Base-by-base conservation (phyloP, 2,113 vertebrate genomes). In the Thermophis baileyi region DNA sequence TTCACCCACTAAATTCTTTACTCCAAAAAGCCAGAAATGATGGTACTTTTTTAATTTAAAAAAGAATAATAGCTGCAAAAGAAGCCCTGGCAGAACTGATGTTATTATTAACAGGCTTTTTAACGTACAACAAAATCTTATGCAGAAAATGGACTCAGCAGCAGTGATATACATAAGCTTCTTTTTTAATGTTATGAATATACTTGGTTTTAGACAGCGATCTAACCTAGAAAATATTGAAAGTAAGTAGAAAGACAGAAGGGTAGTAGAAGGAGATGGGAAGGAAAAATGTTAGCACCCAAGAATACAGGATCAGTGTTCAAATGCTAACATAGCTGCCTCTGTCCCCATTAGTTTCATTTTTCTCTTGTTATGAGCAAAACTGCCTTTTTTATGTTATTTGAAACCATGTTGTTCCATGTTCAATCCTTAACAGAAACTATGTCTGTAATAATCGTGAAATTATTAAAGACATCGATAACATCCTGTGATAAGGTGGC, bases 1-100 rank as follows among this genome's bases (percentile, higher is more conserved):
- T 46, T 60, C 18, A 57, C 40, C 90, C 46, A 11, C 20, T 87
- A 87, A 86, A 49, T 22, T 40, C 3, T 30, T 50, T 40, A 47
- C 60, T 85, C 22, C 54, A 63, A 46, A 91, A n/a, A 6, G n/a
- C 91, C 44, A 87, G 20, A 46, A 91, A 87, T 87, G 20, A 22
- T 22, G 11, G 25, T 22, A 87, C 27, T 87, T 87, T 87, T 81
- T n/a, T 27, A 86, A 85, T 86, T 53, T 90, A 40, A 90, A 60
- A 85, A 49, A 50, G 35, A 92, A 85, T 50, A 92, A 85, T 57
- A 47, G 27, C 53, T 91, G 60, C 91, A 91, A 91, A 35, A 46
- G 25, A 16, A 25, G 6, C 35, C 6, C 44, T n/a, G 1, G 27
- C 51, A 16, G 20, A 57, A 81, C 8, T 35, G 50, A 5, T 8